Conservation (phyloP, 2,888 invertebrate species). For the Cephus runcator region DNA sequence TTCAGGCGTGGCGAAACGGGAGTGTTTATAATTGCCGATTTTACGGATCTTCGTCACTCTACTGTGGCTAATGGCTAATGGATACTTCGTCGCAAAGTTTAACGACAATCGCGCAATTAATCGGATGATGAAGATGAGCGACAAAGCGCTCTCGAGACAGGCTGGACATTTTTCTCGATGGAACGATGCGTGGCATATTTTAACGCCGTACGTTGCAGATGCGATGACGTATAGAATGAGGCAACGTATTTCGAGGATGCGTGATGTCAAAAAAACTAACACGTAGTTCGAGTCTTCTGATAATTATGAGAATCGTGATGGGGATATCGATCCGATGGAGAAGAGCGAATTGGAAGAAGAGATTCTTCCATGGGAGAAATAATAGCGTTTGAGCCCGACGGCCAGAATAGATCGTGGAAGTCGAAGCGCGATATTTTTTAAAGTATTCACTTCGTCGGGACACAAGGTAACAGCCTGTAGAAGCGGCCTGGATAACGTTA, state of each 20-base stretch:
- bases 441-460: not conserved
- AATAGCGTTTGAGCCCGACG: constrained; percentile 23
- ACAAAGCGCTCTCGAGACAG: not conserved
- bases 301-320: not conserved
- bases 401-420: constrained; percentile 16
- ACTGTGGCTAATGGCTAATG: not conserved
- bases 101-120: not conserved
- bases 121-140: not conserved
- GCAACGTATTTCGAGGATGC: not conserved
- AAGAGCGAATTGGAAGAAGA: constrained; percentile 3
- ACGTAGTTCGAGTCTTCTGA: not conserved
- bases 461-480: not conserved
- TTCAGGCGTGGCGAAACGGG: not conserved
- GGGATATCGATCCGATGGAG: not conserved
- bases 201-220: not conserved
- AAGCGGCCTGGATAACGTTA: not conserved
- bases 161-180: not conserved
- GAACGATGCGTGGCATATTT: not conserved
- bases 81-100: not conserved
- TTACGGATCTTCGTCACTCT: not conserved
- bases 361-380: constrained; percentile 34
- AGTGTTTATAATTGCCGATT: not conserved
- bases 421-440: not conserved
- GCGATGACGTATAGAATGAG: not conserved
- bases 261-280: not conserved